Evolutionary conservation across 2,113 vertebrate genomes (phyloP), one percentile per base, ranked within the genome.

Genomic region (Actenoides lindsayi): DNA sequence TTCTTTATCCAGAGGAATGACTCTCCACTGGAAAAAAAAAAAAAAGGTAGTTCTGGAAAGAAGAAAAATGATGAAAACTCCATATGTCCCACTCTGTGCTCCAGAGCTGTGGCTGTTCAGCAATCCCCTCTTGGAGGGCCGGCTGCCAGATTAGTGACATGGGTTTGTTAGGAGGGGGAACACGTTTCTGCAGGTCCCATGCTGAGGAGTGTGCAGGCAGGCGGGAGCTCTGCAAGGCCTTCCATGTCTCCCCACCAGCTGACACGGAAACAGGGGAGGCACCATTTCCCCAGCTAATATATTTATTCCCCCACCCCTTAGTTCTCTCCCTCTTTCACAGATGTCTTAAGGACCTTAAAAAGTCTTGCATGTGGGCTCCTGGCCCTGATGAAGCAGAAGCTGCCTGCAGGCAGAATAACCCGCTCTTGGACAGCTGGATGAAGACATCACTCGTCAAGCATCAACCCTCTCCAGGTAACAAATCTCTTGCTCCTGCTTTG

Each of bases 371-470:
- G 91, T 70, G 95, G 48, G 78, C 62, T 97, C 60, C 86, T 95
- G 92, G 96, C 80, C 90, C 86, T 90, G 85, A 33, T 0, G 19
- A 78, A 76, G 89, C 74, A 93, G 85, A 60, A 95, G 84, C 42
- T 93, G 95, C 97, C 97, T 94, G 68, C 65, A 59, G 97, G 97
- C 91, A 87, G 85, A 96, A 93, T 95, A 94, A 93, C 63, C 73
- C 27, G 28, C 53, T 57, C 86, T 96, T 96, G 97, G 96, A 96
- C 96, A 96, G 97, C 94, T 97, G 94, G 96, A 98, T 97, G 97
- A 97, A 96, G 96, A 96, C 92, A 97, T 98, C 98, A 98, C 95
- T 98, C 97, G 0, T 96, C 97, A 89, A 67, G 82, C 56, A 59
- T 89, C 92, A 96, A 57, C 91, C 62, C 71, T 96, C 75, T 92